Evolutionary conservation across 1,140 invertebrate genomes (phyloP).

Genomic region (fruit fly (Drosophila melanogaster)): Release_6_plus_ISO1_MT NC_004354.4:17183501-17184000

Average conservation of each 20-base stretch:
- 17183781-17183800: conserved; percentile 19
- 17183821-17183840: conserved; percentile 27
- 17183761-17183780: conserved; percentile 28
- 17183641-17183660: conserved; percentile 20
- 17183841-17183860: conserved; percentile 20
- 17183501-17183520: conserved; percentile 49
- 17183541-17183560: conserved; percentile 34
- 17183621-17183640: no score
- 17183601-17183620: not conserved
- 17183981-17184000: no score
- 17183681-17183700: conserved; percentile 38
- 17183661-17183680: not conserved
- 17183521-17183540: conserved; percentile 48
- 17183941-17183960: not conserved
- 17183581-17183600: not conserved
- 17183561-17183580: conserved; percentile 5
- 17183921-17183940: conserved; percentile 15
- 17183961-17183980: not conserved
- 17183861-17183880: conserved; percentile 21
- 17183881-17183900: not conserved
- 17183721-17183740: conserved; percentile 19
- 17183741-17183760: conserved; percentile 56
- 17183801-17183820: conserved; percentile 50
- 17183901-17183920: not conserved
- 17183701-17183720: not conserved